These are phyloP conservation scores for Bedellia somnulentella DNA, from an alignment of 2,888 invertebrate genomes.

Conservation along the genomic window DNA sequence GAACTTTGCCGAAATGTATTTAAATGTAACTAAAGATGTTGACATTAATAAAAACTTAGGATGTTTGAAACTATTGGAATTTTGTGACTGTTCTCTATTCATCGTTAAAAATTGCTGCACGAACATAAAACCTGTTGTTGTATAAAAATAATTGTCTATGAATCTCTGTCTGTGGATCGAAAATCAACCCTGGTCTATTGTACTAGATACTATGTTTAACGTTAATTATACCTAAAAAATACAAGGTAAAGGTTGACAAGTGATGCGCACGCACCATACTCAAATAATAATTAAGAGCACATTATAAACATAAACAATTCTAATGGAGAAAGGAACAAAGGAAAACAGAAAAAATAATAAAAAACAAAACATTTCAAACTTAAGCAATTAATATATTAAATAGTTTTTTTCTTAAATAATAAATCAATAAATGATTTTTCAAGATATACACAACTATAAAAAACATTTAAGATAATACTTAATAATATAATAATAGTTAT, in stretches of 20 bases:
- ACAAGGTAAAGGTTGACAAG: constrained; percentile 59
- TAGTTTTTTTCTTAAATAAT: constrained; percentile 57
- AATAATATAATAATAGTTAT: constrained; percentile 61
- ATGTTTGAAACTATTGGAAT: constrained; percentile 43
- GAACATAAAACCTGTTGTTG: constrained; percentile 56
- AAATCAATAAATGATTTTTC: constrained; percentile 62
- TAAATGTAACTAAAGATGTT: constrained; percentile 42
- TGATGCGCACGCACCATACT: constrained; percentile 20
- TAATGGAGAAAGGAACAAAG: constrained; percentile 33
- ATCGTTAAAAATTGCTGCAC: constrained; percentile 39
- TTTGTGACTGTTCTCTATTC: constrained; percentile 40
- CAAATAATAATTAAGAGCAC: constrained; percentile 21
- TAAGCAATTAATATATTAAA: constrained; percentile 61
- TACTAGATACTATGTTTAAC: constrained; percentile 58
- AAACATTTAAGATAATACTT: constrained; percentile 59
- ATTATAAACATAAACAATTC: constrained; percentile 26
- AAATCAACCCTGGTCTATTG: constrained; percentile 62
- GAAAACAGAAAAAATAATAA: constrained; percentile 39
- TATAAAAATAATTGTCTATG: constrained; percentile 57
- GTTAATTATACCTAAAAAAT: constrained; percentile 55
- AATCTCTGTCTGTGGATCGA: constrained; percentile 55
- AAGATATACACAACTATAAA: constrained; percentile 61
- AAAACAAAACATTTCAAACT: constrained; percentile 55
- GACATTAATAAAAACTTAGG: constrained; percentile 35
- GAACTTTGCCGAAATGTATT: constrained; percentile 43